Base-by-base conservation (phyloP, 2,888 invertebrate species). In the Bedellia somnulentella region DNA sequence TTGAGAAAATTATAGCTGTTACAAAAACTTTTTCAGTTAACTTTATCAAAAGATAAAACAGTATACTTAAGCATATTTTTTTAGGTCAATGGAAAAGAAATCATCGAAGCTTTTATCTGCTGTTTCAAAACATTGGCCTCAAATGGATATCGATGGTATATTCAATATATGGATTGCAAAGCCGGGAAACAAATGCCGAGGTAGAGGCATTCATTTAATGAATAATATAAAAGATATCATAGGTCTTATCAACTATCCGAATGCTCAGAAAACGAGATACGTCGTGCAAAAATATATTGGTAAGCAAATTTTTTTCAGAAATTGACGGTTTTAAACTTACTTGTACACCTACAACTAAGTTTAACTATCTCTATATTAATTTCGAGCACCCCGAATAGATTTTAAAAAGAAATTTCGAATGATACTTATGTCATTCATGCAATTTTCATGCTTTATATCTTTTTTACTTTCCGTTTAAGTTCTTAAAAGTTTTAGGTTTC, bases 231-330 rank as follows among this genome's bases (percentile, higher is more conserved):
- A 91, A 43, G 91, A 93, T 45, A 93, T 96, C 32, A 60, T 90
- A 39, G 82, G 82, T 15, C 78, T 85, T 30, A 77, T 87, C n/a
- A 86, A 86, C 51, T 81, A 40, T 79, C 83, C n/a, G 29, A 6
- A 37, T 12, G 79, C 80, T 15, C 73, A 81, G 41, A 87, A 87
- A 60, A 80, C 85, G 49, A 82, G 89, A 77, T 95, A 88, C 58
- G 93, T 96, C 28, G 89, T 95, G 8, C 95, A 96, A 58, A 96
- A 96, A 67, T 96, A 96, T 57, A 93, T 96, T 45, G 93, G 93
- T 93, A 77, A 70, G 57, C 46, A 41, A 30, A 21, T 11, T 26
- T n/a, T 9, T 30, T 14, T 24, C 18, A 10, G 8, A 2, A 16
- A n/a, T 22, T 16, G 15, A 10, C n/a, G 10, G 6, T 14, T 30